Evolutionary conservation across 2,113 vertebrate species (phyloP).

Genomic region (Osmerus eperlanus): DNA sequence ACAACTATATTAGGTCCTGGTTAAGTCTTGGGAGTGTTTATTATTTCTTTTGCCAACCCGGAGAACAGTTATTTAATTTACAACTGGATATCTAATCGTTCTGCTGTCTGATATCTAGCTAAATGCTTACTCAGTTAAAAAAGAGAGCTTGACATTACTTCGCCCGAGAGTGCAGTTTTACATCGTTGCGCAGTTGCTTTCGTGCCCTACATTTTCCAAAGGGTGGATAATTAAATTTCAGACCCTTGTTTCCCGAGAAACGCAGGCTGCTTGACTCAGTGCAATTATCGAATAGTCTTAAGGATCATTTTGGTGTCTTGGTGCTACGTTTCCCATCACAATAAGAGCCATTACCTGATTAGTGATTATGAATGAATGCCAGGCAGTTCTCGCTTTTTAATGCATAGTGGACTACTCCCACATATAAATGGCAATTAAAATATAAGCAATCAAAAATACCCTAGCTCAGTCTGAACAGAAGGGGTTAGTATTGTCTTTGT

Average conservation of each 20-base stretch:
- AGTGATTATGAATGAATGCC: conserved; percentile 63
- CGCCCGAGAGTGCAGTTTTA: conserved; percentile 65
- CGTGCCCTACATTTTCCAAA: conserved; percentile 67
- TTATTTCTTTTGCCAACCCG: conserved; percentile 20
- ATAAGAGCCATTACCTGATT: conserved; percentile 66
- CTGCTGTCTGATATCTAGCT: conserved; percentile 42
- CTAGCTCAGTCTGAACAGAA: not conserved
- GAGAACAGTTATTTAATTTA: conserved; percentile 50
- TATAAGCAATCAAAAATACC: conserved; percentile 29
- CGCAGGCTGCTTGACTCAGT: conserved; percentile 59
- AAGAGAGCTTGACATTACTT: conserved; percentile 57
- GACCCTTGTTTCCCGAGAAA: conserved; percentile 68
- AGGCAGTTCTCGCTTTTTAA: conserved; percentile 50
- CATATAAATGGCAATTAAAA: conserved; percentile 39
- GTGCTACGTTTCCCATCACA: conserved; percentile 69
- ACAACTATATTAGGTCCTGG: not conserved
- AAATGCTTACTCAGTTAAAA: conserved; percentile 46
- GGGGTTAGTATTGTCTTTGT: too few species aligned
- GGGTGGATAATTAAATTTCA: conserved; percentile 75
- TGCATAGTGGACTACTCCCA: conserved; percentile 16
- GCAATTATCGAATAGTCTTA: conserved; percentile 66
- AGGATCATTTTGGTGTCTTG: conserved; percentile 65
- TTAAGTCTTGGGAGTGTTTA: not conserved
- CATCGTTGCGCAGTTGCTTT: conserved; percentile 52
- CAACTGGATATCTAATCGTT: conserved; percentile 31